A percentile compares a stretch with the other conserved stretches of the same genome.
Evolutionary conservation across 2,113 vertebrate species (phyloP).

Genomic region (Pionites leucogaster): DNA sequence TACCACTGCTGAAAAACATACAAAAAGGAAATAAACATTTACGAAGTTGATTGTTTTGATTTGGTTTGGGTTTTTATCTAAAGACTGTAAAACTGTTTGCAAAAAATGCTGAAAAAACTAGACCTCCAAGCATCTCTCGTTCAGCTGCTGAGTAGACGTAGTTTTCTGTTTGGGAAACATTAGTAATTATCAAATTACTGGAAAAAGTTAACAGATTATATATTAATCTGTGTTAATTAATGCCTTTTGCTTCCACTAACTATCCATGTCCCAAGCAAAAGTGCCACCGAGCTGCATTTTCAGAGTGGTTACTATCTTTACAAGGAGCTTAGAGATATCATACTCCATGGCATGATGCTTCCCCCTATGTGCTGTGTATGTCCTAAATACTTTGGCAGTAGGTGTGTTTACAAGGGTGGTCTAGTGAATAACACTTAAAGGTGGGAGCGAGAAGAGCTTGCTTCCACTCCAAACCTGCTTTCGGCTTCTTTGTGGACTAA

Average conservation of each 20-base stretch:
- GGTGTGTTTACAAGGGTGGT: background rate
- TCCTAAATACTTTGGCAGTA: background rate
- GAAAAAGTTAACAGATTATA: background rate
- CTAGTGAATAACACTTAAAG: background rate
- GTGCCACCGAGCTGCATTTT: background rate
- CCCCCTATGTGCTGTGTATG: background rate
- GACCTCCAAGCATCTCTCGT: background rate
- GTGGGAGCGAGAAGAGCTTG: background rate
- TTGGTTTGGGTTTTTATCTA: background rate
- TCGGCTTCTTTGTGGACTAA: background rate
- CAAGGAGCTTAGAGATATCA: background rate
- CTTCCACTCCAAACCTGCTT: background rate
- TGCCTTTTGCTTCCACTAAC: background rate
- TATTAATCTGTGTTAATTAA: background rate
- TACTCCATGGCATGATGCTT: background rate
- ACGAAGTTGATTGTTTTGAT: background rate
- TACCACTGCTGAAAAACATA: background rate
- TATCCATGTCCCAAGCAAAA: background rate
- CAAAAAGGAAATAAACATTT: background rate
- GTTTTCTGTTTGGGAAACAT: background rate
- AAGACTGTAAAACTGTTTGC: background rate
- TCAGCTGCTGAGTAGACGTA: background rate
- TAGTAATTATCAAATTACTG: background rate
- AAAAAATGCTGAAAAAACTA: background rate
- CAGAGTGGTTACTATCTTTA: background rate